These are phyloP conservation scores for Vanessa tameamea DNA, from an alignment of 1,140 invertebrate genomes.

Conservation along the genomic window DNA sequence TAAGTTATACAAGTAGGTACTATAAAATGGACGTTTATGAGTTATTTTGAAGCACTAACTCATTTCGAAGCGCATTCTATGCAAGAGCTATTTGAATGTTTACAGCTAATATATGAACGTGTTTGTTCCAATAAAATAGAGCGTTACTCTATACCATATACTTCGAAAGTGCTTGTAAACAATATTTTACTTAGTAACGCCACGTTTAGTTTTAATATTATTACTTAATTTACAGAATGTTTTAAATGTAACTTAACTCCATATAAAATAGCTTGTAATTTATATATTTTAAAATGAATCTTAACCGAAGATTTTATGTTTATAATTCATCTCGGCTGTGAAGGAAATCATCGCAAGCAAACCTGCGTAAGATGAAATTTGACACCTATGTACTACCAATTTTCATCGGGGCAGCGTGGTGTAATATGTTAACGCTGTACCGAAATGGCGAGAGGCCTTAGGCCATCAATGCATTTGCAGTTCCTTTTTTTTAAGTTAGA, in stretches of 20 bases:
- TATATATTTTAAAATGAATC: too few species aligned
- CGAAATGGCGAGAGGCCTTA: too few species aligned
- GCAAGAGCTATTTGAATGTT: slow-evolving; percentile 8
- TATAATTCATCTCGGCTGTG: too few species aligned
- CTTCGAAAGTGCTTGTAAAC: slow-evolving; percentile 13
- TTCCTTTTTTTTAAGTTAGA: too few species aligned
- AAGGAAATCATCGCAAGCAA: too few species aligned
- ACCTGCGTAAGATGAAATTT: too few species aligned
- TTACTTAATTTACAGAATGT: background rate
- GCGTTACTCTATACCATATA: background rate
- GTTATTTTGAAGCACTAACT: background rate
- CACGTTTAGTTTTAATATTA: background rate
- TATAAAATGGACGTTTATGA: slow-evolving; percentile 4
- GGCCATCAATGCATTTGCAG: too few species aligned
- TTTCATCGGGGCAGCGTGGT: too few species aligned
- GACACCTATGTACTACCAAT: too few species aligned
- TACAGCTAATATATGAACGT: slow-evolving; percentile 22
- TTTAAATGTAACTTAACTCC: background rate
- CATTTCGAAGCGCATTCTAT: slow-evolving; percentile 3
- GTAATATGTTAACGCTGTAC: too few species aligned
- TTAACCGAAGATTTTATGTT: too few species aligned
- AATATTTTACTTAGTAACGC: slow-evolving; percentile 1
- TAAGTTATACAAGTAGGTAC: slow-evolving; percentile 1
- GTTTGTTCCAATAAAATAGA: slow-evolving; percentile 18
- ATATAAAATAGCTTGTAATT: too few species aligned